Percentiles rank a stretch among this genome's conserved stretches.
Evolutionary conservation across 1,140 invertebrate species (phyloP).

Genomic region (Drosophila pandora): DNA sequence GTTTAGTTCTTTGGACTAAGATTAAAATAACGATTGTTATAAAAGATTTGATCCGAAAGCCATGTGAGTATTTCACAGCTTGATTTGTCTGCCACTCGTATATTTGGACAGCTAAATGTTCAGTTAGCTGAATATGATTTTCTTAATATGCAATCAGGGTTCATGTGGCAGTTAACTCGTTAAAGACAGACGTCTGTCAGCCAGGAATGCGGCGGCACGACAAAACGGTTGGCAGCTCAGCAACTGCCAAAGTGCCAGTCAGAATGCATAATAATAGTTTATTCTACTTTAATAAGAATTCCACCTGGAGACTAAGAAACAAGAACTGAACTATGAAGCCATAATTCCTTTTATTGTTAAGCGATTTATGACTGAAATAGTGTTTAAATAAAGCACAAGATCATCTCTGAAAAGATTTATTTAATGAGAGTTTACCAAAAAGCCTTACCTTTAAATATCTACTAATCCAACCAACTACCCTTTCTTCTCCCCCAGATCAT

Average conservation of each 20-base stretch:
- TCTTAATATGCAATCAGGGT: background rate
- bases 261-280: background rate
- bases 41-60: background rate
- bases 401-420: no score
- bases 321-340: background rate
- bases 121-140: background rate
- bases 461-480: background rate
- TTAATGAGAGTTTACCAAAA: no score
- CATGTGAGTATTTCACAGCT: no score
- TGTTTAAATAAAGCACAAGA: no score
- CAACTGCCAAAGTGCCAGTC: background rate
- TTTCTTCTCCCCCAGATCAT: slow-evolving; percentile 89
- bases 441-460: no score
- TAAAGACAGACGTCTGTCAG: background rate
- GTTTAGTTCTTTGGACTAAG: background rate
- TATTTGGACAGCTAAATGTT: background rate
- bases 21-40: background rate
- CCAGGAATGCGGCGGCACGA: background rate
- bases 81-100: background rate
- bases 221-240: background rate
- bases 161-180: background rate
- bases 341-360: no score
- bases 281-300: background rate
- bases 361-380: no score
- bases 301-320: no score